phyloP scores from a whole-genome alignment of 2,888 invertebrate species.

The Lasiommata megera region DNA sequence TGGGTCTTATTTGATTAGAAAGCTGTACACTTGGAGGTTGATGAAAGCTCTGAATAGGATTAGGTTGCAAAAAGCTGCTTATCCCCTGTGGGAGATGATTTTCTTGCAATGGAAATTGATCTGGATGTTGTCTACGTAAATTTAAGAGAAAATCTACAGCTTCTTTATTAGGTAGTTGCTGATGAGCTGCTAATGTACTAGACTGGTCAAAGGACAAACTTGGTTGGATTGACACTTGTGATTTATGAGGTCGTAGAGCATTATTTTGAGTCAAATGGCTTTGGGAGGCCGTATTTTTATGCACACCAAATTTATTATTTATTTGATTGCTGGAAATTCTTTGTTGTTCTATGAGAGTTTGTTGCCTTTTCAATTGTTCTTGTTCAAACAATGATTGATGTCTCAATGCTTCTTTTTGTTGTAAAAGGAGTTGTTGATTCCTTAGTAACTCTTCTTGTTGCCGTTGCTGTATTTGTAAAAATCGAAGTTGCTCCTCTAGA shows the following conservation, averaged over 20 bases:
- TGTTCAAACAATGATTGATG: constrained; percentile 51
- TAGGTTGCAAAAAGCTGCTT: constrained; percentile 63
- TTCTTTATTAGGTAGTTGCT: constrained; percentile 81
- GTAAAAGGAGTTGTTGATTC: constrained; percentile 83
- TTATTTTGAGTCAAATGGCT: constrained; percentile 47
- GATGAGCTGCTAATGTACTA: constrained; percentile 67
- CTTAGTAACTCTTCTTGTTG: constrained; percentile 86
- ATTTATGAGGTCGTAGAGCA: constrained; percentile 48
- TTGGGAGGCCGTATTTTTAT: constrained; percentile 55
- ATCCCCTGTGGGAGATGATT: constrained; percentile 74
- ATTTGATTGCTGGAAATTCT: constrained; percentile 49
- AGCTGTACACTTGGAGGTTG: constrained; percentile 50
- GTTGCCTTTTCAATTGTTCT: constrained; percentile 52
- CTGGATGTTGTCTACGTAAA: constrained; percentile 65
- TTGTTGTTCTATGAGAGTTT: constrained; percentile 53
- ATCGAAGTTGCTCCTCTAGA: constrained; percentile 85
- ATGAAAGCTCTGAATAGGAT: constrained; percentile 50
- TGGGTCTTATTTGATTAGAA: constrained; percentile 51
- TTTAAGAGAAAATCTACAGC: constrained; percentile 77
- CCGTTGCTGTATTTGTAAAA: constrained; percentile 84
- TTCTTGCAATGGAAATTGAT: constrained; percentile 72
- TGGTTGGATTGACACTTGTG: constrained; percentile 74
- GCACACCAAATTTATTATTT: constrained; percentile 57
- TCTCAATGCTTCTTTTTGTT: constrained; percentile 69
- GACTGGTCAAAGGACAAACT: constrained; percentile 64